These are phyloP conservation scores for Oxycera nigricornis DNA, from an alignment of 2,888 invertebrate genomes.

Conservation along the genomic window DNA sequence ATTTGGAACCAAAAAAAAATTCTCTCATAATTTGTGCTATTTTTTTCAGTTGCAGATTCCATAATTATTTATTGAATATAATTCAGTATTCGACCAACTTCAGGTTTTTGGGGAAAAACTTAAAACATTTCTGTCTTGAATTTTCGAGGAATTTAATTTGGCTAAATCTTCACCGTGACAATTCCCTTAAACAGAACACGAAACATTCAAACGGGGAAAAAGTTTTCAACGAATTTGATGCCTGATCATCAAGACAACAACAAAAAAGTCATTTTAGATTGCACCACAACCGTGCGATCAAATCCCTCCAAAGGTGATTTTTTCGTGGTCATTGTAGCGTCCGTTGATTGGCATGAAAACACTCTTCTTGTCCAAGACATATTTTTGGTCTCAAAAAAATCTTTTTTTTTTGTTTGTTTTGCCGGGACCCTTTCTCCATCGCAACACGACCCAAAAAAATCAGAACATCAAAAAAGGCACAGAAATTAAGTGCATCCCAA, in stretches of 20 bases:
- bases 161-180: no score
- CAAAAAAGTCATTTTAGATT: conserved; percentile 3
- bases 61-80: no score
- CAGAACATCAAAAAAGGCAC: conserved; percentile 36
- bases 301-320: no score
- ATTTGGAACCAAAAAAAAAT: no score
- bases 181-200: no score
- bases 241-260: background rate
- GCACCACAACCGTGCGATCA: conserved; percentile 1
- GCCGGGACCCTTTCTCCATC: background rate
- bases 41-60: no score
- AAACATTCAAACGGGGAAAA: no score
- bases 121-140: no score
- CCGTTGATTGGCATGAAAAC: background rate
- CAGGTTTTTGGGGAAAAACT: no score
- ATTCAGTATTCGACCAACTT: no score
- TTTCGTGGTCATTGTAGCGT: background rate
- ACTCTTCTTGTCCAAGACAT: background rate
- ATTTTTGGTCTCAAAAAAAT: background rate
- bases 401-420: background rate
- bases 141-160: no score
- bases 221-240: background rate
- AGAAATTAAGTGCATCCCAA: conserved; percentile 37
- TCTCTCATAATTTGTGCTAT: no score
- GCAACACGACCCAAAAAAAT: background rate